Evolutionary conservation across 2,888 invertebrate genomes (phyloP), one percentile per base, ranked within the genome.

Genomic region (Colostygia pectinataria): DNA sequence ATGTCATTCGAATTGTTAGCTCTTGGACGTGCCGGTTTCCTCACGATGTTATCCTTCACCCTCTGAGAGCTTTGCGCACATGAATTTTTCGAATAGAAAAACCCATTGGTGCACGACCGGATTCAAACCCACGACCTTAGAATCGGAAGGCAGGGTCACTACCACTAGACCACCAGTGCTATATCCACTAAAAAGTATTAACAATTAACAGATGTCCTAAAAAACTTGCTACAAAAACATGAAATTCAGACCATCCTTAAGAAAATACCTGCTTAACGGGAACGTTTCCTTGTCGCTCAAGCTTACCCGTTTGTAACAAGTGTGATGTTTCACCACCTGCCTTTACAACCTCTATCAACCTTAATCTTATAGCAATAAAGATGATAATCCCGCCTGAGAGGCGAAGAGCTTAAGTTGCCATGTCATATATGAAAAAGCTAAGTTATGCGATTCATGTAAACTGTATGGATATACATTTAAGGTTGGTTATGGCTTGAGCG

Each of bases 201-300:
- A n/a, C n/a, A n/a, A n/a, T n/a, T n/a, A n/a, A n/a, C 2, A 32
- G 13, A 25, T 42, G 27, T 46, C 13, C n/a, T 33, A 28, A 38
- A 36, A 44, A 34, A 33, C 32, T 33, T 15, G 18, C 27, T 14
- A 32, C 31, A 32, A 41, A 48, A 41, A 51, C 40, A 29, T 48
- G 48, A 54, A 50, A 43, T 46, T 39, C 43, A 43, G 31, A 41
- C 39, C 44, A 56, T 51, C 50, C 53, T 57, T 32, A 52, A 45
- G 47, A 64, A 61, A 60, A 65, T 63, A 65, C 50, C 50, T 36
- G n/a, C 65, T 63, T 63, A 56, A 65, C 60, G 51, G 33, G 45
- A 57, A 62, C 66, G 61, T 65, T 66, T 60, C 64, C 67, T 67
- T 64, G 57, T 57, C 62, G 63, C 57, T 56, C 57, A 50, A 53